A percentile compares a stretch with the other conserved stretches of the same genome.
Conservation (phyloP, 2,888 invertebrate species). For the Luffia ferchaultella region DNA sequence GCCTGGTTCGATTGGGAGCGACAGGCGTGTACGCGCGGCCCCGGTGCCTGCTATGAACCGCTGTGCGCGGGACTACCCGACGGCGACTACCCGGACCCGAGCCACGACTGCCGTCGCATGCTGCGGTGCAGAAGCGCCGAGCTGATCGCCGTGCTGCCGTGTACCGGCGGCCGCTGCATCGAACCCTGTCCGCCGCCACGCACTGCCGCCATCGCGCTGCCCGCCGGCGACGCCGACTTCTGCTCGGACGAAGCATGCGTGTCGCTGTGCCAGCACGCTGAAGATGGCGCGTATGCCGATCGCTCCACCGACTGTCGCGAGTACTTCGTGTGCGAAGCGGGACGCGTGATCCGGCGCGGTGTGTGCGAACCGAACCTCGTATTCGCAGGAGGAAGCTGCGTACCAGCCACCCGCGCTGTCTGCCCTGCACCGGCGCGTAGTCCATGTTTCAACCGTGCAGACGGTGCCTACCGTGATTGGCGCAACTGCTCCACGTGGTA, state of each 20-base stretch:
- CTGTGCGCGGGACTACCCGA: conserved; percentile 65
- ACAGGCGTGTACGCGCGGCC: conserved; percentile 59
- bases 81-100: conserved; percentile 65
- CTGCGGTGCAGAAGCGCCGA: conserved; percentile 56
- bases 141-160: conserved; percentile 39
- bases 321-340: conserved; percentile 65
- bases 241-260: conserved; percentile 55
- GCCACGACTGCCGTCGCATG: conserved; percentile 61
- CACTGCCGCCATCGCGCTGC: conserved; percentile 43
- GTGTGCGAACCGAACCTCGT: conserved; percentile 60
- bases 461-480: conserved; percentile 53
- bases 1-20: conserved; percentile 64
- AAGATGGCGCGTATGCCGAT: conserved; percentile 67
- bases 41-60: conserved; percentile 68
- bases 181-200: conserved; percentile 46
- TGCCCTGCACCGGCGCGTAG: conserved; percentile 54
- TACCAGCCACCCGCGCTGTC: conserved; percentile 37
- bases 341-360: conserved; percentile 57
- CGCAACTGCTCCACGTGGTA: conserved; percentile 56
- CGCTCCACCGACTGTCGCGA: conserved; percentile 60
- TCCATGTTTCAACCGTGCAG: conserved; percentile 49
- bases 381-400: conserved; percentile 61
- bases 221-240: conserved; percentile 59
- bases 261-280: conserved; percentile 53
- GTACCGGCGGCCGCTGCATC: conserved; percentile 28